phyloP scores from a whole-genome alignment of 2,113 vertebrate species.

The Blennius ocellaris region DNA sequence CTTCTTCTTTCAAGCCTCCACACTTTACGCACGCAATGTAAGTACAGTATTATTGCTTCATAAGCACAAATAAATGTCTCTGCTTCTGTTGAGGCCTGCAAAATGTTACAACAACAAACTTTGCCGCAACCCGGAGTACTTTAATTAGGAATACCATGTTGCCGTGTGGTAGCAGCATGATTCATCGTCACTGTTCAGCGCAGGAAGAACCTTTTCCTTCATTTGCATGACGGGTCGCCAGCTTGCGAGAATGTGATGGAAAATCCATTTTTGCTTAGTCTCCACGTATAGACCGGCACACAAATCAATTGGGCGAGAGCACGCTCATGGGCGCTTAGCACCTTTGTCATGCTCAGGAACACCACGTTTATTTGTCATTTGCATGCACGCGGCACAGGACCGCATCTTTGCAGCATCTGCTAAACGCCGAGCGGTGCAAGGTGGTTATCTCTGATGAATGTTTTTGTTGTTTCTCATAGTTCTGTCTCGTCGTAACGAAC shows the following conservation, averaged over 20 bases:
- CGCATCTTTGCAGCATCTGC: too few species aligned
- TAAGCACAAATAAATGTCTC: not conserved
- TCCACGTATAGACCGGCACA: constrained; percentile 36
- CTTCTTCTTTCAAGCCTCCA: too few species aligned
- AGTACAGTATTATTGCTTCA: not conserved
- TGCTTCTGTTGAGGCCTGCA: not conserved
- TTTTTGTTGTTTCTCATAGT: not conserved
- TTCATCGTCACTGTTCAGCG: constrained; percentile 2
- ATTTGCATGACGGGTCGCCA: constrained; percentile 49
- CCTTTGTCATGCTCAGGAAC: constrained; percentile 11
- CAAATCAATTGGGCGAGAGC: constrained; percentile 45
- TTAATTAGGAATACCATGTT: constrained; percentile 27
- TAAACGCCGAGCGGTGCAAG: not conserved
- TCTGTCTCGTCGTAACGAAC: not conserved
- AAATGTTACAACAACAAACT: not conserved
- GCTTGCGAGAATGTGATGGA: constrained; percentile 44
- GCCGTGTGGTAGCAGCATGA: not conserved
- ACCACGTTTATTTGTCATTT: not conserved
- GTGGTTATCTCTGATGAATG: not conserved
- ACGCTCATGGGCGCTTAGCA: constrained; percentile 5
- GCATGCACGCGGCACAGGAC: not conserved
- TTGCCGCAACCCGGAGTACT: not conserved
- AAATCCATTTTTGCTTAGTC: constrained; percentile 57
- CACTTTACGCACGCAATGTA: too few species aligned
- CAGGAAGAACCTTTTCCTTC: constrained; percentile 24